These are phyloP conservation scores for Mesitornis unicolor DNA, from an alignment of 2,113 vertebrate genomes.

Conservation along the genomic window DNA sequence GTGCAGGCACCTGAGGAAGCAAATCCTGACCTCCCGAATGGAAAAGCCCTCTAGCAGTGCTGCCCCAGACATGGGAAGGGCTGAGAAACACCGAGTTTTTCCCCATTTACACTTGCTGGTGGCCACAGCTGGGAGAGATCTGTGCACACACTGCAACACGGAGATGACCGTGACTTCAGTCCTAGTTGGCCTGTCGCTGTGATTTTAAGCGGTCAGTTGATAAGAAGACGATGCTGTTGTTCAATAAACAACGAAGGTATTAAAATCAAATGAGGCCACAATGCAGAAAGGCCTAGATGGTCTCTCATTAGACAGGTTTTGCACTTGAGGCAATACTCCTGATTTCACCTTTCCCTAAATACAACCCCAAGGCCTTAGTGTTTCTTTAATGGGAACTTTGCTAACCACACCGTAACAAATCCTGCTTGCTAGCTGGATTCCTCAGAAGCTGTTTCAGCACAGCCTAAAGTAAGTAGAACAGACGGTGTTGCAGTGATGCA, in stretches of 20 bases:
- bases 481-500: not conserved
- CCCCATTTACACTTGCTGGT: not conserved
- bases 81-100: not conserved
- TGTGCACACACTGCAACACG: not conserved
- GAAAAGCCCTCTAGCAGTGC: not conserved
- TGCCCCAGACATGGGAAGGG: not conserved
- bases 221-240: not conserved
- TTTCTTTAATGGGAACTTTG: not conserved
- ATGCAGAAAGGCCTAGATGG: not conserved
- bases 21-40: not conserved
- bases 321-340: not conserved
- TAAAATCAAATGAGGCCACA: not conserved
- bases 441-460: not conserved
- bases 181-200: not conserved
- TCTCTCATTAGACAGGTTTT: not conserved
- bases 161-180: not conserved
- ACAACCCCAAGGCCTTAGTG: not conserved
- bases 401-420: not conserved
- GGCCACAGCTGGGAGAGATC: not conserved
- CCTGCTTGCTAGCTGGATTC: not conserved
- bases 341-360: not conserved
- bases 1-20: not conserved
- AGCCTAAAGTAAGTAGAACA: not conserved
- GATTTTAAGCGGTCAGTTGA: not conserved
- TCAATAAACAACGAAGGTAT: not conserved